Evolutionary conservation across 2,113 vertebrate species (phyloP), one percentile per base, ranked within the genome.

Genomic region (Emberiza fucata): DNA sequence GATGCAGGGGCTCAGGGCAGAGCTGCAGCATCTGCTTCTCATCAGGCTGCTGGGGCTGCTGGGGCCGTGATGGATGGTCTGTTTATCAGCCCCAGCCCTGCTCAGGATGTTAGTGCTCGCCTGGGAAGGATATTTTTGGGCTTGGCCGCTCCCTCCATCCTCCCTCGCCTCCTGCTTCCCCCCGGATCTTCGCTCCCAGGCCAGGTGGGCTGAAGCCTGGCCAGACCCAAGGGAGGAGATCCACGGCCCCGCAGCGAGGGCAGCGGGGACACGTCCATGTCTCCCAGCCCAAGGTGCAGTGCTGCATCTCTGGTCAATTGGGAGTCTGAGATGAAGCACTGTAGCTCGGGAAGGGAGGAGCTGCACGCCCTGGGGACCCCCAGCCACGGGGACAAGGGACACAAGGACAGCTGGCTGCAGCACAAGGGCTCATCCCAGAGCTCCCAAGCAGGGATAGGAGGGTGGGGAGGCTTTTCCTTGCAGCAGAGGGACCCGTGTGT

Each of bases 311-410:
- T 99, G 99, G 99, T 99, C 99, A 99, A 98, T 98, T 99, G 99
- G 98, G 99, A 99, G 99, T 99, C 99, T 99, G 99, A 99, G 99
- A 99, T 99, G 99, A 99, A 99, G 99, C 99, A 99, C 99, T 99
- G 99, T 99, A 99, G 99, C 99, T 99, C 99, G 97, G 99, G 99
- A 98, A 98, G 98, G 98, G 98, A 95, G 98, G 98, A 98, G 65
- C 89, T 96, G 88, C 37, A 8, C 98, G 50, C 33, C 86, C 44
- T 47, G 42, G 71, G 51, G 71, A 68, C 35, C 35, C 12, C 19
- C 17, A 35, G 13, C 39, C 1, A 0, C 20, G 11, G 37, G 40
- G 37, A 81, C 7, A 1, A 70, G 47, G 6, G 65, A 54, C 3
- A 2, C 24, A 3, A 81, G 73, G 75, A 71, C 18, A 78, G 12